Conservation (phyloP, 2,888 invertebrate species). For the Lasius fuliginosus region DNA sequence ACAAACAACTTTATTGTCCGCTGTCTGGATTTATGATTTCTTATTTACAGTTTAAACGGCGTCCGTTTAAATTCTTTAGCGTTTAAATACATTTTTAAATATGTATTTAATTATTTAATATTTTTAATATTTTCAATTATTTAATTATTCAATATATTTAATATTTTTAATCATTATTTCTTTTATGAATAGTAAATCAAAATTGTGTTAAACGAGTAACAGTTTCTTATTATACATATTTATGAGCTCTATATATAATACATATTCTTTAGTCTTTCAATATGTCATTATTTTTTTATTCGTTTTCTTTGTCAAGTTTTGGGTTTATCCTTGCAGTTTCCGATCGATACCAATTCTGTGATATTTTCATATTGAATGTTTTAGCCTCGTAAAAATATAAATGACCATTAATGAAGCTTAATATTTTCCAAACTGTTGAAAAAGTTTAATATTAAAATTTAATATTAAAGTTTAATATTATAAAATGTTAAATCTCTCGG, state of each 20-base stretch:
- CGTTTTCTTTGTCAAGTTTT: neutral
- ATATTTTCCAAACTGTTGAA: neutral
- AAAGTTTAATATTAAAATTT: neutral
- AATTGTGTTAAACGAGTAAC: neutral
- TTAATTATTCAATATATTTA: too few relatives aligned
- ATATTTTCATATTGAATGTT: neutral
- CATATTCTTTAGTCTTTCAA: neutral
- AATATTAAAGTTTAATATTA: neutral
- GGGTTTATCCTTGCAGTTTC: neutral
- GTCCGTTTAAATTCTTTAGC: neutral
- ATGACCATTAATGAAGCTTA: neutral
- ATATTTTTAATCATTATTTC: neutral
- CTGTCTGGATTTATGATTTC: slow-evolving; percentile 25
- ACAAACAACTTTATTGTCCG: slow-evolving; percentile 41
- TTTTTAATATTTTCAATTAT: neutral
- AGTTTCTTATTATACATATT: neutral
- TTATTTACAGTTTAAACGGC: neutral
- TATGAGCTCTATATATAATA: neutral
- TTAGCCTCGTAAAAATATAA: neutral
- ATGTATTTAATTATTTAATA: too few relatives aligned
- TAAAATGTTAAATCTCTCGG: neutral
- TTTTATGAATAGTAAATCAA: neutral
- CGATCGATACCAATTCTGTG: neutral
- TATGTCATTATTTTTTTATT: neutral
- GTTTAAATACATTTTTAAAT: neutral